phyloP scores from a whole-genome alignment of 2,888 invertebrate species.

The Tipula unca region DNA sequence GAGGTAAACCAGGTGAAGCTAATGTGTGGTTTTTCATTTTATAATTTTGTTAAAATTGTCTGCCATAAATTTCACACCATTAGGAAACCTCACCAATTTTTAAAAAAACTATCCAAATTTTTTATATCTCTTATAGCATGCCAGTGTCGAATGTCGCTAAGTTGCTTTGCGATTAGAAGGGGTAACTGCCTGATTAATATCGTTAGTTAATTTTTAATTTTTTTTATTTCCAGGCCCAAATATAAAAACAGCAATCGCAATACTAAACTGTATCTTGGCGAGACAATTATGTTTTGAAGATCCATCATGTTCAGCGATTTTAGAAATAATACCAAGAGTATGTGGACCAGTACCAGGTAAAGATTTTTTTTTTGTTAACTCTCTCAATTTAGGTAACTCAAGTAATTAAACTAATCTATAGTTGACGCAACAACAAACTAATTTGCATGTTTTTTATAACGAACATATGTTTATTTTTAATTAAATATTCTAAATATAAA shows the following conservation, averaged over 20 bases:
- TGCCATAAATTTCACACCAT: no score
- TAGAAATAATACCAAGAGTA: conserved; percentile 84
- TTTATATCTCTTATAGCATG: no score
- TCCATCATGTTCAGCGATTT: conserved; percentile 79
- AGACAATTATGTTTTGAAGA: conserved; percentile 85
- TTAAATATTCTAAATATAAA: background rate
- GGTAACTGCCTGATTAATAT: background rate
- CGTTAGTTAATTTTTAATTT: no score
- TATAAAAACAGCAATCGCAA: conserved; percentile 67
- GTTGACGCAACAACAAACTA: background rate
- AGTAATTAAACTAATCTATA: background rate
- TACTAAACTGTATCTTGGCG: conserved; percentile 80
- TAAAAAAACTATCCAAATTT: no score
- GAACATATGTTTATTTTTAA: background rate
- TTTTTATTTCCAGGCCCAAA: conserved; percentile 59
- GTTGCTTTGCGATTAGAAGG: no score
- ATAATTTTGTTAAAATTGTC: no score
- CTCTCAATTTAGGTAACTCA: background rate
- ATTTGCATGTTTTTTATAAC: background rate
- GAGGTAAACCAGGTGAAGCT: no score
- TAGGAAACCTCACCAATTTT: no score
- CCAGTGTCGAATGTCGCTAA: no score
- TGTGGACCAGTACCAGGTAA: conserved; percentile 87
- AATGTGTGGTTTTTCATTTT: no score
- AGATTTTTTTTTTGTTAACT: conserved; percentile 29